Evolutionary conservation across 2,888 invertebrate species (phyloP).

Genomic region (Perizoma flavofasciatum): DNA sequence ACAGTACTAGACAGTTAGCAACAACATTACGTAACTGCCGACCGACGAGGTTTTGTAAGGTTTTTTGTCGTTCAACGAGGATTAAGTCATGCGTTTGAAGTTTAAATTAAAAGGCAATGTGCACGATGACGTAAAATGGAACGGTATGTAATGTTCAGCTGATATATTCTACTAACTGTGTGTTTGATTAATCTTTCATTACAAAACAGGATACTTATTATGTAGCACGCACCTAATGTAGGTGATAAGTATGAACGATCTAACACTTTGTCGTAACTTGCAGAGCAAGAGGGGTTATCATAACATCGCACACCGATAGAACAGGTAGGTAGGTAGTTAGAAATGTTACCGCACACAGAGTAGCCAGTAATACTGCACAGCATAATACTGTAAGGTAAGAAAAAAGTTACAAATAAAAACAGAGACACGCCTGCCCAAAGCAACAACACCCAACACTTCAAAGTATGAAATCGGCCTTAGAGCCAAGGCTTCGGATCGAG

Average conservation of each 20-base stretch:
- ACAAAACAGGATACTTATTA: too few relatives aligned
- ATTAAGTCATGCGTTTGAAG: constrained; percentile 50
- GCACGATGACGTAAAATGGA: constrained; percentile 2
- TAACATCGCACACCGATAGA: constrained; percentile 12
- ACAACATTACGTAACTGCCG: constrained; percentile 51
- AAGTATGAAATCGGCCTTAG: constrained; percentile 45
- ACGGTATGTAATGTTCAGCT: too few relatives aligned
- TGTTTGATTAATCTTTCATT: too few relatives aligned
- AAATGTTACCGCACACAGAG: too few relatives aligned
- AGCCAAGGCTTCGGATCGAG: constrained; percentile 49
- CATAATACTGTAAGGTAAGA: too few relatives aligned
- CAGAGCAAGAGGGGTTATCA: constrained; percentile 3
- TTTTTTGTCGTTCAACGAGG: constrained; percentile 50
- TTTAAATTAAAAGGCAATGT: constrained; percentile 21
- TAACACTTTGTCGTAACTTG: constrained; percentile 3
- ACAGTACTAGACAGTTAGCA: constrained; percentile 31
- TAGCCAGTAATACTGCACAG: too few relatives aligned
- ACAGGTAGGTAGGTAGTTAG: too few relatives aligned
- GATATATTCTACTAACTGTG: too few relatives aligned
- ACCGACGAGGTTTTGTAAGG: constrained; percentile 44
- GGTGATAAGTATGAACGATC: constrained; percentile 8
- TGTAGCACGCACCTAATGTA: too few relatives aligned
- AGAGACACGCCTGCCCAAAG: too few relatives aligned
- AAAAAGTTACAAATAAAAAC: too few relatives aligned
- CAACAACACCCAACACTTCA: background rate